Evolutionary conservation across 2,888 invertebrate species (phyloP).

Genomic region (Camptogramma bilineatum): DNA sequence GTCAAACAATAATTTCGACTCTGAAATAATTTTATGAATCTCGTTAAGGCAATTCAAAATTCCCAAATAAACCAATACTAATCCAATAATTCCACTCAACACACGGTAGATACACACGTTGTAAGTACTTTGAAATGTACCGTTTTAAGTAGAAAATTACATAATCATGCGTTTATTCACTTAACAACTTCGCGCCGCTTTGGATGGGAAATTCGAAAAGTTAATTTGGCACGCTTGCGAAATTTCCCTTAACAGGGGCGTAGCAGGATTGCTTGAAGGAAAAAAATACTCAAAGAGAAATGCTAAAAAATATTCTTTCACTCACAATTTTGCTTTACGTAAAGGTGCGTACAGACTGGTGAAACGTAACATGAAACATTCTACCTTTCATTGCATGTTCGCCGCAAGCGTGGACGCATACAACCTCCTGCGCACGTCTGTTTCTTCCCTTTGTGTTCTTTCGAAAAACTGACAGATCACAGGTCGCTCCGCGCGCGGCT

Average conservation of each 20-base stretch:
- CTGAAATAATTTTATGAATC: not conserved
- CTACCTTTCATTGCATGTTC: too few species aligned
- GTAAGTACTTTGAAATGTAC: slow-evolving; percentile 3
- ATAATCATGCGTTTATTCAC: slow-evolving; percentile 44
- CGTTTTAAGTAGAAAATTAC: slow-evolving; percentile 35
- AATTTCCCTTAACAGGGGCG: slow-evolving; percentile 38
- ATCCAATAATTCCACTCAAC: slow-evolving; percentile 27
- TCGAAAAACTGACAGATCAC: too few species aligned
- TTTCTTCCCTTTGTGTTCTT: too few species aligned
- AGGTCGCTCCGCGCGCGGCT: too few species aligned
- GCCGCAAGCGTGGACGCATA: too few species aligned
- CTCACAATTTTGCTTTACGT: not conserved
- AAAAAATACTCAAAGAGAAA: slow-evolving; percentile 5
- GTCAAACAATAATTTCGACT: too few species aligned
- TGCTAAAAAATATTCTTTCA: slow-evolving; percentile 5
- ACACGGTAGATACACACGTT: slow-evolving; percentile 3
- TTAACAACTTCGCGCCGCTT: slow-evolving; percentile 38
- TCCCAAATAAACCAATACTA: slow-evolving; percentile 28
- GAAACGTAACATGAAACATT: too few species aligned
- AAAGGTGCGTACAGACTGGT: too few species aligned
- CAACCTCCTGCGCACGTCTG: too few species aligned
- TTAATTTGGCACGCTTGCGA: slow-evolving; percentile 43
- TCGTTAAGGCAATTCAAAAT: not conserved
- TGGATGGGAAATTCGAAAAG: slow-evolving; percentile 42
- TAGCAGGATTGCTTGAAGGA: slow-evolving; percentile 25